Evolutionary conservation across 1,140 invertebrate genomes (phyloP).

Genomic region (Eumaeus atala): DNA sequence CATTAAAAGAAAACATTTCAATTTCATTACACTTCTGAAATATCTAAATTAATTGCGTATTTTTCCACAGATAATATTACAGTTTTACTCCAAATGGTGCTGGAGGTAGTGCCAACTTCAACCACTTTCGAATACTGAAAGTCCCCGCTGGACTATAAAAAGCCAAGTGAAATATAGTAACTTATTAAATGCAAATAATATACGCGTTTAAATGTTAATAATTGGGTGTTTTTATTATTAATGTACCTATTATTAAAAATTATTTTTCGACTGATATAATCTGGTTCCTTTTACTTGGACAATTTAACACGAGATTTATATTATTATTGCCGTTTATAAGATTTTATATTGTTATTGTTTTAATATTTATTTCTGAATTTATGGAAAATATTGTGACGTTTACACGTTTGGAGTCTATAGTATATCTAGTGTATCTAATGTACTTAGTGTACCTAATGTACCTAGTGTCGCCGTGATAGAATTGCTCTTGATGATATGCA

Average conservation of each 20-base stretch:
- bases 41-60: constrained; percentile 1
- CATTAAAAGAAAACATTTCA: too few relatives aligned
- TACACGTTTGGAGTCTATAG: constrained; percentile 4
- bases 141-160: constrained; percentile 64
- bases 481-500: not conserved
- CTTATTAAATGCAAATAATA: not conserved
- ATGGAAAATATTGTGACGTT: constrained; percentile 25
- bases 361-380: constrained; percentile 16
- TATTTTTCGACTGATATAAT: constrained; percentile 14
- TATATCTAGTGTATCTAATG: constrained; percentile 33
- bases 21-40: not conserved
- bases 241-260: constrained; percentile 20
- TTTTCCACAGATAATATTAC: constrained; percentile 86
- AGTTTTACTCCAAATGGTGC: constrained; percentile 90
- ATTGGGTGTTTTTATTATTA: constrained; percentile 11
- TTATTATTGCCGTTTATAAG: constrained; percentile 13
- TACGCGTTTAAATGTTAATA: constrained; percentile 9
- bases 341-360: constrained; percentile 15
- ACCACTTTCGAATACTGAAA: constrained; percentile 79
- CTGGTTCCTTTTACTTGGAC: constrained; percentile 13
- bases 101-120: constrained; percentile 93
- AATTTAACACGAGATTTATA: constrained; percentile 13
- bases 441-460: constrained; percentile 32
- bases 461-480: not conserved
- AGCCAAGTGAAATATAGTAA: constrained; percentile 5